These are phyloP conservation scores for Diglossa cyanea DNA, from an alignment of 2,797 vertebrate species.

Conservation along the genomic window DNA sequence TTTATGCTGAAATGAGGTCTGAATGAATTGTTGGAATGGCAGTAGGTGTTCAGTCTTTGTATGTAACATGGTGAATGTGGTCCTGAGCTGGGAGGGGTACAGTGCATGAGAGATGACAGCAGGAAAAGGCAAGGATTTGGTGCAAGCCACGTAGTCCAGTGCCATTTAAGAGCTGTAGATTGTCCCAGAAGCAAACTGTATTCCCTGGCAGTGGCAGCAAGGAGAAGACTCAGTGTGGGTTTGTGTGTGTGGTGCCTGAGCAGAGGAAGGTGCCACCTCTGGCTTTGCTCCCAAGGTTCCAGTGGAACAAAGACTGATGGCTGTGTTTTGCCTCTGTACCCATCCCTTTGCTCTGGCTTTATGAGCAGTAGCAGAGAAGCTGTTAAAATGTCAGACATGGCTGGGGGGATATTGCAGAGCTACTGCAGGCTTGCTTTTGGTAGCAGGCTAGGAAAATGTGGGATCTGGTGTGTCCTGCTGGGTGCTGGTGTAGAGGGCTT, in stretches of 20 bases:
- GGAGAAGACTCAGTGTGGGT: fast-evolving
- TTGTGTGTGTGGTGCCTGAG: background rate
- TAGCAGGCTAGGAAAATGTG: background rate
- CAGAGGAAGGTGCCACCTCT: background rate
- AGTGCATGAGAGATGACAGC: background rate
- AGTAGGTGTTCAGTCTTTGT: background rate
- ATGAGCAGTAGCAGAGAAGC: background rate
- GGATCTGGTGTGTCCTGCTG: fast-evolving
- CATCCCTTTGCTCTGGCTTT: background rate
- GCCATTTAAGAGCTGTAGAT: background rate
- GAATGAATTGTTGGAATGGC: background rate
- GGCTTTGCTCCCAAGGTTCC: background rate
- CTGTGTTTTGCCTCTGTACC: background rate
- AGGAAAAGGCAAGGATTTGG: background rate
- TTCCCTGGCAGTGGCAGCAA: background rate
- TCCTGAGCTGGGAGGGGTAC: background rate
- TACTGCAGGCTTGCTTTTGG: background rate
- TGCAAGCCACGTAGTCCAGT: fast-evolving
- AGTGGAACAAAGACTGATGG: fast-evolving
- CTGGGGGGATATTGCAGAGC: background rate
- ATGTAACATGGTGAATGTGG: fast-evolving
- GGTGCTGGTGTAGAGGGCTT: background rate
- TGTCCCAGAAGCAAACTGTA: background rate
- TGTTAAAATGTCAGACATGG: background rate
- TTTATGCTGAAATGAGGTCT: background rate